These are phyloP conservation scores for Hemicentrotus pulcherrimus DNA, from an alignment of 35 echinoderm and acorn worm genomes.

Conservation along the genomic window DNA sequence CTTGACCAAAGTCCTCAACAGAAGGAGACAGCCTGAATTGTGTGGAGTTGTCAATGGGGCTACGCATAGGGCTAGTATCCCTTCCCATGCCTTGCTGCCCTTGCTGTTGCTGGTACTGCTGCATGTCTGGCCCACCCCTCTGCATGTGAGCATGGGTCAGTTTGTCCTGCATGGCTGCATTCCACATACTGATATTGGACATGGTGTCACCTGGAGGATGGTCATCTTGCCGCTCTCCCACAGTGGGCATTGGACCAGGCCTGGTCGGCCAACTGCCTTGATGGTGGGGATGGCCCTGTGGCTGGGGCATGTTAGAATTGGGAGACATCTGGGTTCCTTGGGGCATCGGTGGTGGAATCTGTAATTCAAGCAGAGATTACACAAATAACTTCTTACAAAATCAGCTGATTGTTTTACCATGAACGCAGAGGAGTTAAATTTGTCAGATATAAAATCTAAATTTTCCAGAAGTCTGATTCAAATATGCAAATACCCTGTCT, in stretches of 20 bases:
- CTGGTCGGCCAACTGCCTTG: conserved; percentile 13
- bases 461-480: too few species aligned
- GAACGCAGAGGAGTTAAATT: not conserved
- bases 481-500: not conserved
- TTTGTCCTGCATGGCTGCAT: conserved; percentile 25
- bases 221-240: not conserved
- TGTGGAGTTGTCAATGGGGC: conserved; percentile 5
- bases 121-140: not conserved
- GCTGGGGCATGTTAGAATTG: conserved; percentile 43
- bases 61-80: conserved; percentile 7
- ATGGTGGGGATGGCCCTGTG: conserved; percentile 65
- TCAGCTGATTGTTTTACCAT: not conserved
- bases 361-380: not conserved
- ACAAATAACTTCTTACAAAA: not conserved
- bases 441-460: not conserved
- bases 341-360: conserved; percentile 31
- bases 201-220: conserved; percentile 45
- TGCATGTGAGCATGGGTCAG: too few species aligned
- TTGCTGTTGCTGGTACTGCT: conserved; percentile 44
- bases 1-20: conserved; percentile 14
- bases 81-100: conserved; percentile 15
- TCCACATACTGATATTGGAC: conserved; percentile 50
- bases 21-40: conserved; percentile 23
- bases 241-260: conserved; percentile 10
- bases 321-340: conserved; percentile 50